phyloP scores from a whole-genome alignment of 1,140 invertebrate genomes.

The Papilio xuthus region DNA sequence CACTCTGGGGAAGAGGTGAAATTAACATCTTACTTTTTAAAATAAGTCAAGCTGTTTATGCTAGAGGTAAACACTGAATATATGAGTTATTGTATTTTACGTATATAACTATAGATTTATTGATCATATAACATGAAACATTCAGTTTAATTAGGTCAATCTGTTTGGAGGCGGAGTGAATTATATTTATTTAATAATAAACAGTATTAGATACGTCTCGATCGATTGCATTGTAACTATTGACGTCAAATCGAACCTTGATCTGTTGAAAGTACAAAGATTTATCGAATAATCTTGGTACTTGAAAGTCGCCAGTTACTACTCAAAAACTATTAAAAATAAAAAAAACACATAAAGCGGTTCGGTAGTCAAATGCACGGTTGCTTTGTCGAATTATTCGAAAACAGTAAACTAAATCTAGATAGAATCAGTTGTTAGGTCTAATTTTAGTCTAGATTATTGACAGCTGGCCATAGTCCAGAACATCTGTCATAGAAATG shows the following conservation, averaged over 20 bases:
- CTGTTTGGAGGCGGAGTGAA: neutral
- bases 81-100: too few relatives aligned
- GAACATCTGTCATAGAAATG: neutral
- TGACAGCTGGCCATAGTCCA: constrained; percentile 1
- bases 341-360: too few relatives aligned
- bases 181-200: neutral
- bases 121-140: neutral
- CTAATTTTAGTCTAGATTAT: constrained; percentile 18
- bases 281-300: neutral
- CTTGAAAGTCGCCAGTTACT: neutral
- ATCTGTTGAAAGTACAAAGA: neutral
- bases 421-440: neutral
- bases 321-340: too few relatives aligned
- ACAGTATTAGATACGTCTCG: neutral
- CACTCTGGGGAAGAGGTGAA: too few relatives aligned
- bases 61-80: too few relatives aligned
- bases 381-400: neutral
- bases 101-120: neutral
- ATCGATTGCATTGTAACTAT: neutral
- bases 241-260: neutral
- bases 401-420: neutral
- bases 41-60: too few relatives aligned
- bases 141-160: constrained; percentile 1
- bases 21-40: too few relatives aligned
- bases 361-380: too few relatives aligned